Base-by-base conservation (phyloP, 1,140 invertebrate genomes). In the Bombus affinis region DNA sequence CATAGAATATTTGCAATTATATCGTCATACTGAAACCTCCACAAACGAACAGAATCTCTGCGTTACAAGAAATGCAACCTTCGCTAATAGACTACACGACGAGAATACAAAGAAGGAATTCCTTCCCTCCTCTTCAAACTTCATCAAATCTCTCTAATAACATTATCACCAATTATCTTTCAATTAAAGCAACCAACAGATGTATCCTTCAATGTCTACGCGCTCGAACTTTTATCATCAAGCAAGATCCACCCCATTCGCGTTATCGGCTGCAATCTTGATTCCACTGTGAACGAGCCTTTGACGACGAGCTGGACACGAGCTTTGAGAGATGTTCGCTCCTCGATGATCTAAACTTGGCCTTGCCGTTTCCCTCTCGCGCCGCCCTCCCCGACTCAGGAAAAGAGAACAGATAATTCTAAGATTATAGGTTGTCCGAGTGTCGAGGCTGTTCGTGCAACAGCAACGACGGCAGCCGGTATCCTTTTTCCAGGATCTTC, bases 311-410 rank as follows among this genome's bases (percentile, higher is more conserved):
- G 47, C 42, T 22, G 66, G 77, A 65, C 53, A 22, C 53, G n/a
- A 32, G 18, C 35, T 15, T 47, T 15, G 12, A 28, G 25, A 47
- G 83, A 83, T 77, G 81, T 57, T 83, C 72, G 35, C 75, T 84
- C 73, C 81, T 87, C 90, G 91, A 88, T 92, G 90, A 91, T 92
- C 89, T 92, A 92, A 92, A 92, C 91, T 92, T 92, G 91, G 91
- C 91, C 91, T 87, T 92, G 91, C 90, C 44, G 71, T 66, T 53
- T 83, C 80, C 74, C 78, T 74, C 62, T 18, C 68, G 18, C 59
- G 15, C 18, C 35, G 25, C 37, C n/a, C n/a, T n/a, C 28, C 13
- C 8, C 15, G 10, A 0, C 42, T 5, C 39, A n/a, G 57, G 22
- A 42, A 65, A 39, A 72, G 71, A 77, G 81, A 84, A 86, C 59